Conservation (phyloP, 1,140 invertebrate species). For the Lucilia sericata region DNA sequence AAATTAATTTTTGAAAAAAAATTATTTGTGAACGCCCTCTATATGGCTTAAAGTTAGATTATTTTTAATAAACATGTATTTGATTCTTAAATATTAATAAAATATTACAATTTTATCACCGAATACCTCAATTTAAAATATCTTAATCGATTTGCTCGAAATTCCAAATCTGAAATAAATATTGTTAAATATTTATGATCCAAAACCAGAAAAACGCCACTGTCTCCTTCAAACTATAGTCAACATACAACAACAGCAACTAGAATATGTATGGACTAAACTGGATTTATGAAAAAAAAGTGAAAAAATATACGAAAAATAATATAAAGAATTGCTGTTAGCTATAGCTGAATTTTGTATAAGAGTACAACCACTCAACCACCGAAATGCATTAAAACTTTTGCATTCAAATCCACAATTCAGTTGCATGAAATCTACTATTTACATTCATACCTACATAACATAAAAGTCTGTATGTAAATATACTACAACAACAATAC, state of each 20-base stretch:
- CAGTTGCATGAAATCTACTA: neutral
- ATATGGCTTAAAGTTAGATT: too few relatives aligned
- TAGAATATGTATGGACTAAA: constrained; percentile 11
- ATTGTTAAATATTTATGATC: too few relatives aligned
- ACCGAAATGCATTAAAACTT: constrained; percentile 43
- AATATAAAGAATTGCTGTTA: neutral
- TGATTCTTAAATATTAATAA: too few relatives aligned
- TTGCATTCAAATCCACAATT: constrained; percentile 39
- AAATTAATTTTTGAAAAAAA: too few relatives aligned
- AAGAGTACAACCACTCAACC: constrained; percentile 37
- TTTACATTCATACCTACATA: too few relatives aligned
- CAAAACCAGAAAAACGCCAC: neutral
- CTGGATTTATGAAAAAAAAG: neutral
- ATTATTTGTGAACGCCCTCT: too few relatives aligned
- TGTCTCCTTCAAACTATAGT: neutral
- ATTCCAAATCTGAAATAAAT: too few relatives aligned
- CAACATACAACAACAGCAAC: neutral
- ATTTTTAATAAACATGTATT: too few relatives aligned
- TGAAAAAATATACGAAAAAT: neutral
- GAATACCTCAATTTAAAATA: too few relatives aligned
- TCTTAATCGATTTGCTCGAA: too few relatives aligned
- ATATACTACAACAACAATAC: neutral
- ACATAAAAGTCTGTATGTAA: neutral
- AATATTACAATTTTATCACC: too few relatives aligned
- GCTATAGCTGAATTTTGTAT: constrained; percentile 12